A percentile compares a stretch with the other conserved stretches of the same genome.
Evolutionary conservation across 2,113 vertebrate species (phyloP).

Genomic region (Reinhardtius hippoglossoides): DNA sequence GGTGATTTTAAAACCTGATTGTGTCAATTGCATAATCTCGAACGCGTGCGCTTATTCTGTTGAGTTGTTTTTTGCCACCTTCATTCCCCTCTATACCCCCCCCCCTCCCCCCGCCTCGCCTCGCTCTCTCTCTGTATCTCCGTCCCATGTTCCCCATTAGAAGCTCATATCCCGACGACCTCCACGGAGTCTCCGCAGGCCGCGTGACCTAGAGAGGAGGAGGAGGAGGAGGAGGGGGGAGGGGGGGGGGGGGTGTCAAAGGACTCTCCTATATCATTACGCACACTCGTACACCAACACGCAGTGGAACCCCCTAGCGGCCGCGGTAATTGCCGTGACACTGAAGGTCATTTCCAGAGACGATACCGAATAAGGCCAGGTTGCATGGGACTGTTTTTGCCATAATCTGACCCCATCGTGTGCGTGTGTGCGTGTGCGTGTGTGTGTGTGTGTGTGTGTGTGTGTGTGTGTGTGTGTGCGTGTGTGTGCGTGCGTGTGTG

Average conservation of each 20-base stretch:
- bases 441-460: too few species aligned
- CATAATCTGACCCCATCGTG: slow-evolving; percentile 61
- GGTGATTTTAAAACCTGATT: slow-evolving; percentile 34
- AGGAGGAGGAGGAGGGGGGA: slow-evolving; percentile 29
- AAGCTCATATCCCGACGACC: slow-evolving; percentile 73
- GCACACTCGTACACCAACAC: slow-evolving; percentile 49
- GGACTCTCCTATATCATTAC: slow-evolving; percentile 75
- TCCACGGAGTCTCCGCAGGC: slow-evolving; percentile 72
- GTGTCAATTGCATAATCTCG: slow-evolving; percentile 16
- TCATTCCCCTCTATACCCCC: not conserved
- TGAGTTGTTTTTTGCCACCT: not conserved
- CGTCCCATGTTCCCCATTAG: slow-evolving; percentile 69
- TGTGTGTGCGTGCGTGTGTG: too few species aligned
- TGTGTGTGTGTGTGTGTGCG: not conserved
- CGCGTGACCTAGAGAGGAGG: slow-evolving; percentile 71
- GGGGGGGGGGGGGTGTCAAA: slow-evolving; percentile 64
- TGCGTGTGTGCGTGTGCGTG: too few species aligned
- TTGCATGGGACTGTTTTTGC: slow-evolving; percentile 66
- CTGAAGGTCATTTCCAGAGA: slow-evolving; percentile 75
- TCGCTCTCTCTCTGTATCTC: not conserved
- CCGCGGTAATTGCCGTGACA: slow-evolving; percentile 77
- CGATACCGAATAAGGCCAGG: slow-evolving; percentile 69
- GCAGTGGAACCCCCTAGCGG: slow-evolving; percentile 51
- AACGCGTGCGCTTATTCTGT: not conserved
- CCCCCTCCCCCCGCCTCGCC: not conserved